Percentiles rank a stretch among this genome's conserved stretches.
Conservation (phyloP, 1,140 invertebrate genomes). For the Drosophila sechellia region DNA sequence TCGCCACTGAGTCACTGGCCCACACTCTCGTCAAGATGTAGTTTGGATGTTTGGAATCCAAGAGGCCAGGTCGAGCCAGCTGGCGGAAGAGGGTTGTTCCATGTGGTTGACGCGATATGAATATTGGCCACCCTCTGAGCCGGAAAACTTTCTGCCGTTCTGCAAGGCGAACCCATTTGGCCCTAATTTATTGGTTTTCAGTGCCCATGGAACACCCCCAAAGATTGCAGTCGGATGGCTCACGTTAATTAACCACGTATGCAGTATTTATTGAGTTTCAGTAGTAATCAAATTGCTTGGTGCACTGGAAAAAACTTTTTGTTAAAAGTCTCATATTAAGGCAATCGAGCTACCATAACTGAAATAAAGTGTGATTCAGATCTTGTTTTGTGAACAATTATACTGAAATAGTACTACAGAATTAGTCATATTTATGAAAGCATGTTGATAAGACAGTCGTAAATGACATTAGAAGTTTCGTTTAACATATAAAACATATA, state of each 20-base stretch:
- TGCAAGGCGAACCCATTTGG: neutral
- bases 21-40: slow-evolving; percentile 13
- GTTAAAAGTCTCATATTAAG: neutral
- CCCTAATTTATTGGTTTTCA: slow-evolving; percentile 26
- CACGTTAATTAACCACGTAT: slow-evolving; percentile 48
- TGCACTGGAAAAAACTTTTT: slow-evolving; percentile 3
- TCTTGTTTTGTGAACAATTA: no score
- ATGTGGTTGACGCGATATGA: slow-evolving; percentile 22
- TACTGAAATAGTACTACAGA: neutral
- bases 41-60: slow-evolving; percentile 1
- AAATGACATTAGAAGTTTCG: no score
- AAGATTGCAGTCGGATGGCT: slow-evolving; percentile 14
- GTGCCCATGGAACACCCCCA: slow-evolving; percentile 22
- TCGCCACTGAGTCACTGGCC: slow-evolving; percentile 27
- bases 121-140: slow-evolving; percentile 22
- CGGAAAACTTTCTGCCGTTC: slow-evolving; percentile 8
- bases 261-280: slow-evolving; percentile 32
- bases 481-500: no score
- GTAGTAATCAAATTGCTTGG: slow-evolving; percentile 9
- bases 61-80: slow-evolving; percentile 4
- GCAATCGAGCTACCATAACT: neutral
- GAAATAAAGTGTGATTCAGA: neutral
- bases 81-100: slow-evolving; percentile 46
- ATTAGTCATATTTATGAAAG: neutral
- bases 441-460: neutral